These are phyloP conservation scores for Actinemys pallida DNA, from an alignment of 2,113 vertebrate genomes.

Conservation along the genomic window DNA sequence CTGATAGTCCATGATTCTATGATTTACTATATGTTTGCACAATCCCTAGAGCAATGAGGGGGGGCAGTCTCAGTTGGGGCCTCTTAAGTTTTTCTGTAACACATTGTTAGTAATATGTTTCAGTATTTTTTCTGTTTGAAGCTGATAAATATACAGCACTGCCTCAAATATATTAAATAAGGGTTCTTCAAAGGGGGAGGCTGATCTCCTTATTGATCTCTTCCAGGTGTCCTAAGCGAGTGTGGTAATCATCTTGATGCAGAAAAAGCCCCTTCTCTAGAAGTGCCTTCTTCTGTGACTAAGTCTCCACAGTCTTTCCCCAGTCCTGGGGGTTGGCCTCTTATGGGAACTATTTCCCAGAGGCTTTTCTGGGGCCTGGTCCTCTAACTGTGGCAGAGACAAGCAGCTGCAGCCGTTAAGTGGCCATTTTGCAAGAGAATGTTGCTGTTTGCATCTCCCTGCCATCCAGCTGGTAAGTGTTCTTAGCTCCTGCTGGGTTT, in stretches of 20 bases:
- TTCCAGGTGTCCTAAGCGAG: neutral
- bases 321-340: neutral
- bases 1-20: too few relatives aligned
- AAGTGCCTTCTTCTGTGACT: neutral
- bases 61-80: neutral
- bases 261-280: neutral
- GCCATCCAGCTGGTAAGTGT: neutral
- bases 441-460: neutral
- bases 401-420: neutral
- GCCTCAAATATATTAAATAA: neutral
- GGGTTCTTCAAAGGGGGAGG: neutral
- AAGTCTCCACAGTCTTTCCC: neutral
- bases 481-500: neutral
- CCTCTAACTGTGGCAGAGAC: neutral
- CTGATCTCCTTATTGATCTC: neutral
- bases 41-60: accelerated
- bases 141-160: neutral
- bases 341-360: neutral
- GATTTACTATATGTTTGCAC: accelerated
- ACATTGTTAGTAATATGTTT: neutral
- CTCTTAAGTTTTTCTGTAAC: neutral
- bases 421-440: neutral
- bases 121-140: neutral
- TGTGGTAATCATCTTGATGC: neutral
- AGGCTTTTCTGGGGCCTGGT: neutral